Conservation (phyloP, 2,888 invertebrate genomes). For the Pseudanteris insignis region DNA sequence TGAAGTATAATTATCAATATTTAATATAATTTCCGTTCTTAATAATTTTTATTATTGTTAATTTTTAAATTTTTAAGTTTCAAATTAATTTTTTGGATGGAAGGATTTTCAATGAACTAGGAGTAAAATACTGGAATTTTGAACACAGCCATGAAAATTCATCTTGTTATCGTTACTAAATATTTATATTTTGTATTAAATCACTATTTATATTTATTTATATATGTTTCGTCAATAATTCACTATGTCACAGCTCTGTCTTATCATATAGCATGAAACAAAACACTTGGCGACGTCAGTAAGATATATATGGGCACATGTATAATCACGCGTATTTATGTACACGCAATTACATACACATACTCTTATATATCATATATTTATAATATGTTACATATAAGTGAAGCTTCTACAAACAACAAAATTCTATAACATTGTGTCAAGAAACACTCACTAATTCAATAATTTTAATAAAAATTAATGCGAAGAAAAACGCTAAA, state of each 20-base stretch:
- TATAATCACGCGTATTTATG: no score
- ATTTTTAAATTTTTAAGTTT: conserved; percentile 5
- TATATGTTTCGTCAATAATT: conserved; percentile 61
- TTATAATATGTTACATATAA: conserved; percentile 36
- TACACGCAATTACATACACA: background rate
- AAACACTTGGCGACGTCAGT: conserved; percentile 48
- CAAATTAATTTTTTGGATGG: conserved; percentile 15
- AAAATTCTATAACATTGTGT: no score
- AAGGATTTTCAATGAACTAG: conserved; percentile 36
- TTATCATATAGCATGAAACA: conserved; percentile 56
- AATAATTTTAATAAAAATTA: no score
- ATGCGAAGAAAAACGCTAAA: no score
- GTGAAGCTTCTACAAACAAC: conserved; percentile 41
- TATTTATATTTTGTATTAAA: conserved; percentile 61
- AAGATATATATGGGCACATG: conserved; percentile 25
- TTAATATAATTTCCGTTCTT: background rate
- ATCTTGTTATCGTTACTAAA: conserved; percentile 53
- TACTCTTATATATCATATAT: conserved; percentile 26
- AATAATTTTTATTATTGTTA: background rate
- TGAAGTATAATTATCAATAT: conserved; percentile 1
- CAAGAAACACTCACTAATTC: no score
- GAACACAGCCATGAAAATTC: conserved; percentile 41
- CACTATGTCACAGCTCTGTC: conserved; percentile 62
- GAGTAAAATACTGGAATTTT: conserved; percentile 41
- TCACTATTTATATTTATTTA: conserved; percentile 53